Evolutionary conservation across 2,797 vertebrate species (phyloP).

Genomic region (Phoebastria nigripes): DNA sequence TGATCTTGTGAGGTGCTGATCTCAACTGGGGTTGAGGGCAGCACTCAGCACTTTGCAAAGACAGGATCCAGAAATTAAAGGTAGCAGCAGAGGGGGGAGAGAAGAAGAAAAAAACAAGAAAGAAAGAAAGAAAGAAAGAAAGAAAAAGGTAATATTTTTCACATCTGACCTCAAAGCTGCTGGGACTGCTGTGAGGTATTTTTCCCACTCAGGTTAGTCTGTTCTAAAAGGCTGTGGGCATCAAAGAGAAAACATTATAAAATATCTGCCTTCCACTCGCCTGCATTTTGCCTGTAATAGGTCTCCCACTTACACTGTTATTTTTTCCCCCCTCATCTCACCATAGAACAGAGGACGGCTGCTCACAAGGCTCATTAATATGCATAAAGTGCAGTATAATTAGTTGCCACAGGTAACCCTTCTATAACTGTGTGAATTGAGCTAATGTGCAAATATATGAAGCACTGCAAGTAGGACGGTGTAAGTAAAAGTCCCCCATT

Average conservation of each 20-base stretch:
- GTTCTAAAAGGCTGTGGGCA: slow-evolving; percentile 48
- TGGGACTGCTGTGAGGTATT: slow-evolving; percentile 42
- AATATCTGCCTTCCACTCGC: slow-evolving; percentile 49
- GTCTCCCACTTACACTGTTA: slow-evolving; percentile 65
- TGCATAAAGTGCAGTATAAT: slow-evolving; percentile 78
- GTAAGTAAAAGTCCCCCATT: slow-evolving; percentile 68
- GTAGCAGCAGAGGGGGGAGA: background rate
- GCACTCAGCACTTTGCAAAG: background rate
- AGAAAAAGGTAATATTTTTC: background rate
- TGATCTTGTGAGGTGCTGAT: background rate
- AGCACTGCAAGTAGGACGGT: slow-evolving; percentile 37
- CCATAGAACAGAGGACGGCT: slow-evolving; percentile 57
- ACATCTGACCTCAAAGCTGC: slow-evolving; percentile 55
- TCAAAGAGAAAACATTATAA: slow-evolving; percentile 62
- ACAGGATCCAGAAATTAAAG: background rate
- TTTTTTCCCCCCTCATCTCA: slow-evolving; percentile 57
- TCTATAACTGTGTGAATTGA: slow-evolving; percentile 74
- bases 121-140: background rate
- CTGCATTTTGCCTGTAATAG: slow-evolving; percentile 61
- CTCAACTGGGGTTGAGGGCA: background rate
- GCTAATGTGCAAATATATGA: slow-evolving; percentile 73
- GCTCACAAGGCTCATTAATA: slow-evolving; percentile 76
- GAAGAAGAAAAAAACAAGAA: background rate
- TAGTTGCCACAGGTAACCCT: slow-evolving; percentile 84
- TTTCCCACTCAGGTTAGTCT: slow-evolving; percentile 13